Evolutionary conservation across 2,797 vertebrate species (phyloP).

Genomic region (Onychomys torridus): DNA sequence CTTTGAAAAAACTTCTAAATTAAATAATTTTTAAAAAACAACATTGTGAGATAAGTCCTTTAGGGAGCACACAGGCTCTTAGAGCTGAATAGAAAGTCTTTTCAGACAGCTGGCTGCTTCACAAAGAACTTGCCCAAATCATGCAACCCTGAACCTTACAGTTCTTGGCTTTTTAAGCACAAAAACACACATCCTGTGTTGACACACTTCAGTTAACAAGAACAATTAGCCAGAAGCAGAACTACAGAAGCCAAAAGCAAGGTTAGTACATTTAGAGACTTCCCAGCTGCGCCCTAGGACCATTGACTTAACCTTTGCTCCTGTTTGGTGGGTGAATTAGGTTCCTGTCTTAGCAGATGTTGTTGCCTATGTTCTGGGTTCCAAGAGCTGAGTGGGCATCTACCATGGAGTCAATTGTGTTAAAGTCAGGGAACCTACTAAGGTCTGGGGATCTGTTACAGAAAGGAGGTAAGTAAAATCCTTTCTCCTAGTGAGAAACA

Average conservation of each 20-base stretch:
- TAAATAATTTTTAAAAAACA: background rate
- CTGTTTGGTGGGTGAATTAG: background rate
- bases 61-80: too few species aligned
- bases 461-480: background rate
- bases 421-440: background rate
- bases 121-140: background rate
- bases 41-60: background rate
- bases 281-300: too few species aligned
- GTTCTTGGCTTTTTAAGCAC: background rate
- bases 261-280: background rate
- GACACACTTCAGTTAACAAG: background rate
- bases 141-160: background rate
- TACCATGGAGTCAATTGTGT: background rate
- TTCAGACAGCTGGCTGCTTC: background rate
- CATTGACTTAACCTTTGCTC: background rate
- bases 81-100: background rate
- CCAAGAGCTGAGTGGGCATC: background rate
- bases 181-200: background rate
- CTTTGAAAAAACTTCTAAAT: background rate
- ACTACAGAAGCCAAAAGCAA: background rate
- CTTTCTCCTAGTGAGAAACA: background rate
- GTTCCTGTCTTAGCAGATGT: background rate
- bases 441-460: background rate
- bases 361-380: background rate
- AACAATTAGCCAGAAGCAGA: background rate